Conservation (phyloP, 2,797 vertebrate genomes). For the Denticeps clupeoides region DNA sequence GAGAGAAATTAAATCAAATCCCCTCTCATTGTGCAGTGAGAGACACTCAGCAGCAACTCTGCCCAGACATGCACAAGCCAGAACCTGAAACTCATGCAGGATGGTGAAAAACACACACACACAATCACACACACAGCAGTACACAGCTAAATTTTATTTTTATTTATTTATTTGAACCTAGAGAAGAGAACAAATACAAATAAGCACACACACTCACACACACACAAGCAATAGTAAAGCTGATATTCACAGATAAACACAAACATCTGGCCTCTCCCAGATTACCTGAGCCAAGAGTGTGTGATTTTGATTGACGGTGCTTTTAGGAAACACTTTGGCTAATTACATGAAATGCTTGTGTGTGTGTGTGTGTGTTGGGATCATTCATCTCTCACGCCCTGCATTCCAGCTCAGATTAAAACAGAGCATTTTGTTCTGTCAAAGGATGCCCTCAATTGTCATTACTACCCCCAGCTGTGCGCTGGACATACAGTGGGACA, state of each 20-base stretch:
- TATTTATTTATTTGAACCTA: no score
- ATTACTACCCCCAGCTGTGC: no score
- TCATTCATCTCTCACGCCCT: slow-evolving; percentile 37
- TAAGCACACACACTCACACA: slow-evolving; percentile 6
- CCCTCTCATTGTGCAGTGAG: slow-evolving; percentile 45
- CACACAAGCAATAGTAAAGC: neutral
- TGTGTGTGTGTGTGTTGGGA: neutral
- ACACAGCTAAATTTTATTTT: no score
- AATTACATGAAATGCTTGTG: slow-evolving; percentile 61
- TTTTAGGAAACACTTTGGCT: slow-evolving; percentile 60
- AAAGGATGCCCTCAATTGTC: slow-evolving; percentile 13
- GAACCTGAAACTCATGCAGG: no score
- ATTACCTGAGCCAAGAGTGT: slow-evolving; percentile 32
- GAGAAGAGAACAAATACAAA: neutral
- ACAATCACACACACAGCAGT: slow-evolving; percentile 1
- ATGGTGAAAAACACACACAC: slow-evolving; percentile 7
- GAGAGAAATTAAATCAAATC: slow-evolving; percentile 44
- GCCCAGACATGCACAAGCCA: slow-evolving; percentile 52
- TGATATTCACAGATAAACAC: neutral
- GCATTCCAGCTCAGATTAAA: slow-evolving; percentile 68
- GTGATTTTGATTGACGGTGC: slow-evolving; percentile 65
- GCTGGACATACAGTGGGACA: no score
- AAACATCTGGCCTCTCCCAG: slow-evolving; percentile 6
- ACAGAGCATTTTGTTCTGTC: slow-evolving; percentile 52
- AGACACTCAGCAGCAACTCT: slow-evolving; percentile 35